These are phyloP conservation scores for Xyliphius kryptos DNA, from an alignment of 2,113 vertebrate species.

Conservation along the genomic window DNA sequence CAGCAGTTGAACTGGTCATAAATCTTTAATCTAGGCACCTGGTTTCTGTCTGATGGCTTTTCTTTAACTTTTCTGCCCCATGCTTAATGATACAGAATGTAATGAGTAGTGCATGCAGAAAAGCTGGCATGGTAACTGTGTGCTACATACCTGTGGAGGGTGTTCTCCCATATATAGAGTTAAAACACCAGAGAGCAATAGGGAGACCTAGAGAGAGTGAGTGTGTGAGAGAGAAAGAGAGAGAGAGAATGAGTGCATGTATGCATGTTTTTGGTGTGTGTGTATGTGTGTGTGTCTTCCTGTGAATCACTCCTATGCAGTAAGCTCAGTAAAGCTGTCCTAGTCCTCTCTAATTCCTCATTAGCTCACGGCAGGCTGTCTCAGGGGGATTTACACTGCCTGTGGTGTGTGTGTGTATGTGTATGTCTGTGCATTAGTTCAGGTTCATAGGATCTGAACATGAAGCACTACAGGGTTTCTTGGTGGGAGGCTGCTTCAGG, in stretches of 20 bases:
- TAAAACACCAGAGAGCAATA: neutral
- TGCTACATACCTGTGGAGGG: constrained; percentile 61
- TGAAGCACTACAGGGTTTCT: too few species aligned
- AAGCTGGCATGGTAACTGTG: constrained; percentile 54
- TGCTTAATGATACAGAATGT: constrained; percentile 50
- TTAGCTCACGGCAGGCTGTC: constrained; percentile 61
- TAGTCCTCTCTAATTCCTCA: constrained; percentile 63
- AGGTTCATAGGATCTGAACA: too few species aligned
- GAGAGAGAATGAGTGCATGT: constrained; percentile 11
- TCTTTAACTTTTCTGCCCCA: constrained; percentile 39
- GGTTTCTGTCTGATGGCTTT: too few species aligned
- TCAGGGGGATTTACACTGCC: constrained; percentile 54
- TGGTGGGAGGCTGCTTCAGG: too few species aligned
- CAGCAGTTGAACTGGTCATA: constrained; percentile 38
- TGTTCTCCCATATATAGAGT: constrained; percentile 47
- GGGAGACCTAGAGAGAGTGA: neutral
- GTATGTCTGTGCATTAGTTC: too few species aligned
- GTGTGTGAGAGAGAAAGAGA: neutral
- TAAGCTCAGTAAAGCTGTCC: constrained; percentile 58
- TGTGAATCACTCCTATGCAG: constrained; percentile 56
- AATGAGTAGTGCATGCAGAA: constrained; percentile 56
- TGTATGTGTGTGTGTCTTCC: constrained; percentile 50
- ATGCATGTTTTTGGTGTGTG: too few species aligned
- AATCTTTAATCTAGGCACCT: too few species aligned
- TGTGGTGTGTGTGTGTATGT: too few species aligned